A percentile compares a stretch with the other conserved stretches of the same genome.
Conservation (phyloP, 37 sponge, comb jelly and placozoan genomes). For the Aphrocallistes beatrix region DNA sequence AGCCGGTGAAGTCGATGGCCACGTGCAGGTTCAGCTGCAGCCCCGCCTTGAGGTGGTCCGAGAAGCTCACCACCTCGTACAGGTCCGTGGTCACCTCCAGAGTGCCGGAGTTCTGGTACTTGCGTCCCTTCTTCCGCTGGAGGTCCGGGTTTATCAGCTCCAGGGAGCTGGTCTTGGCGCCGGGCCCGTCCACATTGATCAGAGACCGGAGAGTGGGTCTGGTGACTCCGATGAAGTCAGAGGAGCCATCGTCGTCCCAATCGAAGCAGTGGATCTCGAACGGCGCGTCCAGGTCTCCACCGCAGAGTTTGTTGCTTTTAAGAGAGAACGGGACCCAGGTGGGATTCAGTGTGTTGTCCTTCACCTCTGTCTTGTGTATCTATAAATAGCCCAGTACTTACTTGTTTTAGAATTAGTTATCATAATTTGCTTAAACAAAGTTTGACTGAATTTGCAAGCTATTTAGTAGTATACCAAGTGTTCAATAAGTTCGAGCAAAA, state of each 20-base stretch:
- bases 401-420: too few relatives aligned
- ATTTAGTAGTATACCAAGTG: too few relatives aligned
- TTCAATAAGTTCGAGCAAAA: too few relatives aligned
- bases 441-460: too few relatives aligned
- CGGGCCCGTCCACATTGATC: not conserved
- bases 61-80: constrained; percentile 18
- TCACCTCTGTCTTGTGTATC: not conserved
- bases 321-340: not conserved
- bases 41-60: constrained; percentile 28
- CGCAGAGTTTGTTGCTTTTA: not conserved
- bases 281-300: not conserved
- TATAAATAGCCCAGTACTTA: too few relatives aligned
- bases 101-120: not conserved
- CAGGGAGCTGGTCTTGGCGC: not conserved
- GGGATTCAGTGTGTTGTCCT: not conserved
- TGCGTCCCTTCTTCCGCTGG: not conserved
- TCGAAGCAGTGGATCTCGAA: not conserved
- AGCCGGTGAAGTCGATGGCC: constrained; percentile 25
- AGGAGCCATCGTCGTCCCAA: constrained; percentile 3
- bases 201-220: not conserved
- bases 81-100: not conserved
- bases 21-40: constrained; percentile 20
- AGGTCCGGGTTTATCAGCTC: not conserved
- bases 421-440: too few relatives aligned
- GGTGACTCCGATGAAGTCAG: not conserved